A percentile compares a stretch with the other conserved stretches of the same genome.
phyloP scores from a whole-genome alignment of 2,113 vertebrate genomes.

The Alexandromys fortis region DNA sequence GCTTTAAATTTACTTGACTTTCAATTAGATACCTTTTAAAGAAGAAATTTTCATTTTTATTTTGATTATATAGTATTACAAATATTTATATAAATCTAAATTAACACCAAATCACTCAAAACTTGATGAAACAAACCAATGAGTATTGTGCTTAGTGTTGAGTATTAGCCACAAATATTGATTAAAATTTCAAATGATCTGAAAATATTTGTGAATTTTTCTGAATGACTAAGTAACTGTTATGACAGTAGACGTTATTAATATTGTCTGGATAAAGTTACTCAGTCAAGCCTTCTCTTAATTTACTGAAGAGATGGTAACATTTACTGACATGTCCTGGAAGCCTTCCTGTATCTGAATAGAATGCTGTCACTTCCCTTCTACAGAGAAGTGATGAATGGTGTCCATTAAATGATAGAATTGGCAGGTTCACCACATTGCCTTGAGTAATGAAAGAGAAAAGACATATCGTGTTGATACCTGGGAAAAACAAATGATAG shows the following conservation, averaged over 20 bases:
- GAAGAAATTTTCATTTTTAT: background rate
- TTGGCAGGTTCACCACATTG: background rate
- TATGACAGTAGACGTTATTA: background rate
- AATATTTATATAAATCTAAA: constrained; percentile 34
- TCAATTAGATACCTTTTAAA: background rate
- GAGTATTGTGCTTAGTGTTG: background rate
- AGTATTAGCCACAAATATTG: background rate
- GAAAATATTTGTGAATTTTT: constrained; percentile 37
- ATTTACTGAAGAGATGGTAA: background rate
- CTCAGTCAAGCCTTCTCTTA: background rate
- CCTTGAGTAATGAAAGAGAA: constrained; percentile 18
- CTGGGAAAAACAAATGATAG: background rate
- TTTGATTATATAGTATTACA: background rate
- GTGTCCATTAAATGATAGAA: background rate
- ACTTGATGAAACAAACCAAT: background rate
- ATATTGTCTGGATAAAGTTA: background rate
- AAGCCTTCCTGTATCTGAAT: background rate
- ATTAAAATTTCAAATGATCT: constrained; percentile 42
- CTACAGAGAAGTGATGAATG: background rate
- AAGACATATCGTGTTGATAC: background rate
- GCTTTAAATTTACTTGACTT: constrained; percentile 28
- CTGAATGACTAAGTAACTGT: constrained; percentile 16
- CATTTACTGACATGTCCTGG: constrained; percentile 6
- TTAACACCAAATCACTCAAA: constrained; percentile 22
- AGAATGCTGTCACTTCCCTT: background rate